These are phyloP conservation scores for Plagodis pulveraria DNA, from an alignment of 2,888 invertebrate genomes.

Conservation along the genomic window DNA sequence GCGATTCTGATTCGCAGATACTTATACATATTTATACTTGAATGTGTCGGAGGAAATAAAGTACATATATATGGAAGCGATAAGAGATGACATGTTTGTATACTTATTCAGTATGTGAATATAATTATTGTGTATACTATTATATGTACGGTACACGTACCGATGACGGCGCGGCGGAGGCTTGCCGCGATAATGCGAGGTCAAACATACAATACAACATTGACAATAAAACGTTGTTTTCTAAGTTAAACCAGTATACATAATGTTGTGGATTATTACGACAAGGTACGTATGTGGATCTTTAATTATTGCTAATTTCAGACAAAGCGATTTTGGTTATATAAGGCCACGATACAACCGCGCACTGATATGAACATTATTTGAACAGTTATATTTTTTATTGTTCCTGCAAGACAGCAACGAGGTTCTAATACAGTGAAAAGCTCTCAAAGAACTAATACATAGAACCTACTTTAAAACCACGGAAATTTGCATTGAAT, in stretches of 20 bases:
- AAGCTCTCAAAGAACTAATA: too few species aligned
- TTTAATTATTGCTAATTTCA: background rate
- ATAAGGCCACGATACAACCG: too few species aligned
- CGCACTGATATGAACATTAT: too few species aligned
- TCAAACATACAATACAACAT: constrained; percentile 68
- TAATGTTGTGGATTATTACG: constrained; percentile 2
- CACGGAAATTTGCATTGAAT: too few species aligned
- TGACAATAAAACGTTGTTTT: constrained; percentile 60
- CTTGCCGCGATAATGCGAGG: constrained; percentile 77
- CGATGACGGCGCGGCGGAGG: constrained; percentile 62
- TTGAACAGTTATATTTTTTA: too few species aligned
- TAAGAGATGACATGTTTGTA: constrained; percentile 58
- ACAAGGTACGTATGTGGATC: background rate
- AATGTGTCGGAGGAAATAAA: constrained; percentile 14
- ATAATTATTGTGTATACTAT: background rate
- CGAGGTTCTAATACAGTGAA: too few species aligned
- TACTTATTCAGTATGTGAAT: constrained; percentile 5
- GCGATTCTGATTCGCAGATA: too few species aligned
- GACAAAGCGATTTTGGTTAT: background rate
- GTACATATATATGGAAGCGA: constrained; percentile 37
- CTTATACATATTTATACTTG: background rate
- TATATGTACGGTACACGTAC: constrained; percentile 30
- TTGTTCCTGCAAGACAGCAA: too few species aligned
- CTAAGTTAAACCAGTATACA: constrained; percentile 50
- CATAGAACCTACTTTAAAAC: too few species aligned